A percentile compares a stretch with the other conserved stretches of the same genome.
Conservation (phyloP, 2,888 invertebrate genomes). For the Drosophila eohydei region DNA sequence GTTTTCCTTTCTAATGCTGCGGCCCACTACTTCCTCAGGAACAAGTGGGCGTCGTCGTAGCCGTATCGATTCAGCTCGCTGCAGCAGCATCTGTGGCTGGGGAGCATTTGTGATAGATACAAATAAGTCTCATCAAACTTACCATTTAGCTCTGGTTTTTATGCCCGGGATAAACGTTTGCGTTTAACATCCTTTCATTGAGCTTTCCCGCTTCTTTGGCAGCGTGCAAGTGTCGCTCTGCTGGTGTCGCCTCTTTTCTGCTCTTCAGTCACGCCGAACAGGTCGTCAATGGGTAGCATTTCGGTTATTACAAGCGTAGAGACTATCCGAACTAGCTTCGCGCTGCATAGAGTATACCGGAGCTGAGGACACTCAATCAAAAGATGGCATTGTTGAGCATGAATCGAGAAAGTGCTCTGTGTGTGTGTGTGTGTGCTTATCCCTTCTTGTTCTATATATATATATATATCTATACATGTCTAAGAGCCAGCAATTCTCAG, state of each 20-base stretch:
- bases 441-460: too few species aligned
- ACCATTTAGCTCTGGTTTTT: constrained; percentile 1
- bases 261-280: neutral
- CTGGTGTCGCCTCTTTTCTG: neutral
- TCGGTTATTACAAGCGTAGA: constrained; percentile 2
- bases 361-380: too few species aligned
- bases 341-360: too few species aligned
- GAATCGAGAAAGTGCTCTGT: neutral
- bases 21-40: neutral
- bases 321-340: neutral
- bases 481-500: too few species aligned
- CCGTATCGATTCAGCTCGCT: too few species aligned
- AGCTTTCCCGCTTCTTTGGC: neutral
- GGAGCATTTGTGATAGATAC: neutral
- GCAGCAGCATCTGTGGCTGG: neutral
- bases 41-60: too few species aligned
- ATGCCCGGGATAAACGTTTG: neutral
- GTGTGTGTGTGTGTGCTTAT: neutral
- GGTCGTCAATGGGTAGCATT: neutral
- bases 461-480: neutral
- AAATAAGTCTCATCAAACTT: constrained; percentile 3
- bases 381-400: too few species aligned
- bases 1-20: neutral
- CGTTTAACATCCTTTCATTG: neutral
- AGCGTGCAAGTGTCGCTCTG: neutral